Evolutionary conservation across 2,113 vertebrate genomes (phyloP), one percentile per base, ranked within the genome.

Genomic region (Cyanoliseus patagonus): DNA sequence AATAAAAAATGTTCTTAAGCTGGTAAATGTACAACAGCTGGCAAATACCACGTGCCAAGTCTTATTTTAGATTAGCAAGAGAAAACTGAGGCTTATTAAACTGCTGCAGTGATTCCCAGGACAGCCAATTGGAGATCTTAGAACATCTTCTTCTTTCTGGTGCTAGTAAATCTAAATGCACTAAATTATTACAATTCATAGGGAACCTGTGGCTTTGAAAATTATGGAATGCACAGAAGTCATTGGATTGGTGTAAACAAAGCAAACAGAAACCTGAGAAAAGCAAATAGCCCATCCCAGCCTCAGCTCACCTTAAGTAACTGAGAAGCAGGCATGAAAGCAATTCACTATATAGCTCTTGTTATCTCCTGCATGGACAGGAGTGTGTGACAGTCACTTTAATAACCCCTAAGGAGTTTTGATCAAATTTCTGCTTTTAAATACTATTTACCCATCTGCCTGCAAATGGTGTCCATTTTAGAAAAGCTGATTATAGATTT

Each of bases 1-100:
- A 88, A 91, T 94, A 94, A 97, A 97, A 97, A 97, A 97, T 97
- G 97, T 83, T 92, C 69, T 92, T 92, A 91, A 95, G 81, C 75
- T 84, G 76, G 94, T 97, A 97, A 97, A 97, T 98, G 94, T 95
- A 95, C 72, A 97, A 97, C 98, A 98, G 98, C 98, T 98, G 97
- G 97, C 95, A 97, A 95, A 83, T 47, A 52, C 76, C 59, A 53
- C 35, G 46, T 95, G 97, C 97, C 97, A 98, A 97, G 92, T 97
- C 96, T 96, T 97, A 97, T 97, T 98, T 98, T 98, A 98, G 97
- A 95, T 96, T 95, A 97, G 62, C 89, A 76, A 89, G 88, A 83
- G 64, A 96, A 94, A 94, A 95, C 59, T 75, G 91, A 93, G 67
- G 83, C 76, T 93, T 92, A 69, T 47, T 61, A 84, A 96, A 92